Percentiles rank a stretch among this genome's conserved stretches.
Evolutionary conservation across 2,888 invertebrate species (phyloP).

Genomic region (Elegia similella): DNA sequence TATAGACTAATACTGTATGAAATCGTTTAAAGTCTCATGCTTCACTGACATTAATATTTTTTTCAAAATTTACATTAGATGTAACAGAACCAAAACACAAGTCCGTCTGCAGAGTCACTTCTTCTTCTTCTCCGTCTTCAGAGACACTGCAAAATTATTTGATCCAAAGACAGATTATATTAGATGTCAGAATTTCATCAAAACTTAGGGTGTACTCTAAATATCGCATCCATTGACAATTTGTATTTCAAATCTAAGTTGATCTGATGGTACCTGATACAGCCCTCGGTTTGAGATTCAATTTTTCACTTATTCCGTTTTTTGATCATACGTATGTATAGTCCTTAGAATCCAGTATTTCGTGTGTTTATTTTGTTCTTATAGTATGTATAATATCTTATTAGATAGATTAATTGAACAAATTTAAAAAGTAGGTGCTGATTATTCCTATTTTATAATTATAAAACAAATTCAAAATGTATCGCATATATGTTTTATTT

Average conservation of each 20-base stretch:
- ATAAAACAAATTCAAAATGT: conserved; percentile 6
- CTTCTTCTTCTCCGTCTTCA: too few relatives aligned
- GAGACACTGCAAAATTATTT: too few relatives aligned
- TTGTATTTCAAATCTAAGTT: background rate
- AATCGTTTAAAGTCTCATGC: background rate
- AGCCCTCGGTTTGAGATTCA: background rate
- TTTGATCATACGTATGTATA: conserved; percentile 19
- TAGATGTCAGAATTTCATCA: too few relatives aligned
- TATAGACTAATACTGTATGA: conserved; percentile 10
- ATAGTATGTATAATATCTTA: conserved; percentile 20
- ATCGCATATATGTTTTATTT: background rate
- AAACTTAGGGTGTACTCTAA: too few relatives aligned
- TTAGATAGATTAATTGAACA: conserved; percentile 43
- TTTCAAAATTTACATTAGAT: too few relatives aligned
- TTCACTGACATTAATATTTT: too few relatives aligned
- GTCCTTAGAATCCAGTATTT: conserved; percentile 25
- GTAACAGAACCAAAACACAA: too few relatives aligned
- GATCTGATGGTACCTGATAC: background rate
- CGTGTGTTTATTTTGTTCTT: conserved; percentile 28
- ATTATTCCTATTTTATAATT: conserved; percentile 12
- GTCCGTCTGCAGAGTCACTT: too few relatives aligned
- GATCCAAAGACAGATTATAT: too few relatives aligned
- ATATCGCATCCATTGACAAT: too few relatives aligned
- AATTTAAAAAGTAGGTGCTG: conserved; percentile 58
- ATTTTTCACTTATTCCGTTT: background rate